Base-by-base conservation (phyloP, 2,797 vertebrate species). In the Acipenser oxyrinchus region DNA sequence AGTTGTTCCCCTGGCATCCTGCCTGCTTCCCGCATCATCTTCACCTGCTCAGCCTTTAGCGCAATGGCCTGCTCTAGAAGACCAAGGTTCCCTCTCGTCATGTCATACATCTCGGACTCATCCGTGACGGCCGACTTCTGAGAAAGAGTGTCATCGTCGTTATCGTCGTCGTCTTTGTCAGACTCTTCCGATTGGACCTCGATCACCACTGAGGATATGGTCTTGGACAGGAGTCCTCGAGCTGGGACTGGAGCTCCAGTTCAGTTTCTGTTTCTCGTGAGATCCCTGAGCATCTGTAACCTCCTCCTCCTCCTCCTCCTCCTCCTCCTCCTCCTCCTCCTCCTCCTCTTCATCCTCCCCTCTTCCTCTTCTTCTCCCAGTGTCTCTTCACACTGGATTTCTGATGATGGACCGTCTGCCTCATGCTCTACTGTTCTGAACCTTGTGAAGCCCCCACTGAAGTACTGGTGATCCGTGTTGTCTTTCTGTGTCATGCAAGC, bases 11-110 rank as follows among this genome's bases (percentile, higher is more conserved):
- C 83, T 0, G 89, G 82, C 59, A 89, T 82, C 68, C 88, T 80
- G 57, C 87, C 79, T 1, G 87, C 86, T 68, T 94, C 94, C 18
- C 91, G 83, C 7, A 89, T 84, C 0, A 86, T 84, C 23, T 84
- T 88, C 50, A 93, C 94, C 82, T 97, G 94, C 81, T 94, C 93
- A 0, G 96, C 96, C 79, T 98, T 97, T 74, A 97, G 84, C 0
- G 95, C 96, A 0, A 97, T 97, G 80, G 95, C 96, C 82, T 97
- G 93, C 79, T 97, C 96, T 78, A 98, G 84, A 65, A 97, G 89
- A 13, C 94, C 94, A 77, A 97, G 87, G 82, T 98, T 97, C 4
- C 96, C 96, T 51, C 94, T 87, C 0, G 93, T 94, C 94, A 97
- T 91, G 76, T 97, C 96, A 0, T 97, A 96, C 77, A 94, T 94